Percentiles rank a stretch among this genome's conserved stretches.
Evolutionary conservation across 2,888 invertebrate genomes (phyloP).

Genomic region (Didymodactylos carnosus): DNA sequence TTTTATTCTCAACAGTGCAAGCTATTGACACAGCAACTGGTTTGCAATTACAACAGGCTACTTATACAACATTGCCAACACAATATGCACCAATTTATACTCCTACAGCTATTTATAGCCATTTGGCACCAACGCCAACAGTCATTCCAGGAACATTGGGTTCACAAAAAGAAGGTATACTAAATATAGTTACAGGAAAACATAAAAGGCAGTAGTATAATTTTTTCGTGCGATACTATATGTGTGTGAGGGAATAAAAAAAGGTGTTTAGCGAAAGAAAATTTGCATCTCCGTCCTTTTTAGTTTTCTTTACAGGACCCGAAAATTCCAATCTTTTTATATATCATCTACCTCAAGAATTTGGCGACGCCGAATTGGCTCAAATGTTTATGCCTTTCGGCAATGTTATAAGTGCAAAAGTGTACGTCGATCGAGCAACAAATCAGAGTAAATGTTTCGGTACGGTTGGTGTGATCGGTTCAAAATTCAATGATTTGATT

Average conservation of each 20-base stretch:
- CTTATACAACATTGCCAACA: not conserved
- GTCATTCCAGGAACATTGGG: not conserved
- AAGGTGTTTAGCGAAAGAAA: too few relatives aligned
- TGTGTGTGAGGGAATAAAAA: too few relatives aligned
- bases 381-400: constrained; percentile 99
- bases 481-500: too few relatives aligned
- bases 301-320: too few relatives aligned
- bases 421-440: constrained; percentile 96
- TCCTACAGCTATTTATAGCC: not conserved
- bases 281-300: too few relatives aligned
- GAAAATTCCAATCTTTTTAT: constrained; percentile 99
- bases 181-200: too few relatives aligned
- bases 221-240: too few relatives aligned
- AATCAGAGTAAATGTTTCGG: constrained; percentile 99
- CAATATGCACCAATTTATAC: not conserved
- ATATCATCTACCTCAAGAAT: constrained; percentile 99
- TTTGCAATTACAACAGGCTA: not conserved
- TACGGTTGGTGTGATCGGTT: too few relatives aligned
- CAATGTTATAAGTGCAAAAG: constrained; percentile 97
- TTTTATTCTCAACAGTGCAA: too few relatives aligned
- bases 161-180: not conserved
- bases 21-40: not conserved
- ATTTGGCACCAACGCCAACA: not conserved
- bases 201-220: too few relatives aligned
- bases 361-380: constrained; percentile 94